Evolutionary conservation across 2,797 vertebrate genomes (phyloP).

Genomic region (Trachurus trachurus): DNA sequence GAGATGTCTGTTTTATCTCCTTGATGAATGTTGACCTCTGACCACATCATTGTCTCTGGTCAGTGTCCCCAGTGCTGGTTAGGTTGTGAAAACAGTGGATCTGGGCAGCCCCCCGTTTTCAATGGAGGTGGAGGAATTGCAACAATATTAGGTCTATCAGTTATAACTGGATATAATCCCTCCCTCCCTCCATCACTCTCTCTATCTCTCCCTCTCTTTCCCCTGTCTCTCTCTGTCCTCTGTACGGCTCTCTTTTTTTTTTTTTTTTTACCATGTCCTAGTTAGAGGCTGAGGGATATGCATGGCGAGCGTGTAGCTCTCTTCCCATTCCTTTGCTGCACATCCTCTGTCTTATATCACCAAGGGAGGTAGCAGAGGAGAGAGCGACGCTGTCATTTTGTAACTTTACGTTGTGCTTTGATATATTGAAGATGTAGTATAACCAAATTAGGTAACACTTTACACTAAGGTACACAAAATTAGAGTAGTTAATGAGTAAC

Average conservation of each 20-base stretch:
- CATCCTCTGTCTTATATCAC: conserved; percentile 47
- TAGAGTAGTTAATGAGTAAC: no score
- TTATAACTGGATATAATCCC: conserved; percentile 39
- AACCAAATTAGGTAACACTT: not conserved
- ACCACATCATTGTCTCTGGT: conserved; percentile 62
- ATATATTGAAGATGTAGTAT: conserved; percentile 24
- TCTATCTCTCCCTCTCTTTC: not conserved
- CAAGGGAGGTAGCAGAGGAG: conserved; percentile 21
- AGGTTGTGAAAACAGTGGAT: conserved; percentile 37
- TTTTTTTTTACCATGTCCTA: conserved; percentile 43
- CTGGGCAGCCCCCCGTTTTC: not conserved
- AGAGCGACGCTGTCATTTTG: conserved; percentile 5
- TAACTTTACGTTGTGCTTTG: conserved; percentile 18
- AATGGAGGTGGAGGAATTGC: conserved; percentile 32
- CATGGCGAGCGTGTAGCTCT: not conserved
- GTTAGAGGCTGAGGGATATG: conserved; percentile 40
- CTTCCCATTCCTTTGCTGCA: conserved; percentile 25
- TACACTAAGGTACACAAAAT: no score
- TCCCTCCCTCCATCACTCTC: conserved; percentile 1
- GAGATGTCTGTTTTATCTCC: conserved; percentile 68
- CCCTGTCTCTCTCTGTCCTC: conserved; percentile 32
- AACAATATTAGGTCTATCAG: conserved; percentile 48
- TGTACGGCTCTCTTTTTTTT: conserved; percentile 22
- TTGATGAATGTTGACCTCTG: conserved; percentile 76
- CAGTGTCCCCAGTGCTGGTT: conserved; percentile 52